phyloP scores from a whole-genome alignment of 2,797 vertebrate species.

The Alauda arvensis region DNA sequence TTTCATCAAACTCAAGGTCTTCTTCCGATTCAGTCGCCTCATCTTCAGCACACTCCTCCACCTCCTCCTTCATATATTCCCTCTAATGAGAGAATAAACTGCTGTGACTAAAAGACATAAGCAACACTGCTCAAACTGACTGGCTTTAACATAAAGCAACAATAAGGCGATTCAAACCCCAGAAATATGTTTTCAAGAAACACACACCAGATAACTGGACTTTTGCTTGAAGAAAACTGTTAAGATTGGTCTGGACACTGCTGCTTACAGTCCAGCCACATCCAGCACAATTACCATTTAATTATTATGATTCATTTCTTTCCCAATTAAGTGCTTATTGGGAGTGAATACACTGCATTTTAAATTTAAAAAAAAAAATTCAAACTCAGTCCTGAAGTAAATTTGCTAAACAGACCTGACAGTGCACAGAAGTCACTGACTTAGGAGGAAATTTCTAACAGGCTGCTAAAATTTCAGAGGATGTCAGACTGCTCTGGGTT shows the following conservation, averaged over 20 bases:
- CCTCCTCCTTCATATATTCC: conserved; percentile 76
- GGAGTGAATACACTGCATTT: neutral
- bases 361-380: neutral
- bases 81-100: conserved; percentile 40
- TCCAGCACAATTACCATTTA: neutral
- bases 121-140: neutral
- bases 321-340: neutral
- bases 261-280: neutral
- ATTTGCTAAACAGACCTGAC: neutral
- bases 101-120: neutral
- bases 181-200: neutral
- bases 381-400: neutral
- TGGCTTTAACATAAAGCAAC: neutral
- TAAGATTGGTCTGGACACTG: neutral
- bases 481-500: neutral
- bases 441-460: neutral
- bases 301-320: neutral
- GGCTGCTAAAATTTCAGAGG: neutral
- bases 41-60: conserved; percentile 73
- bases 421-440: neutral
- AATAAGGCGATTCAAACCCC: neutral
- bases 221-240: neutral
- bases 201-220: neutral
- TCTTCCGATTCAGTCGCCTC: conserved; percentile 93
- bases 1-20: conserved; percentile 91